phyloP scores from a whole-genome alignment of 1,140 invertebrate species.

The Notospermus geniculatus region DNA sequence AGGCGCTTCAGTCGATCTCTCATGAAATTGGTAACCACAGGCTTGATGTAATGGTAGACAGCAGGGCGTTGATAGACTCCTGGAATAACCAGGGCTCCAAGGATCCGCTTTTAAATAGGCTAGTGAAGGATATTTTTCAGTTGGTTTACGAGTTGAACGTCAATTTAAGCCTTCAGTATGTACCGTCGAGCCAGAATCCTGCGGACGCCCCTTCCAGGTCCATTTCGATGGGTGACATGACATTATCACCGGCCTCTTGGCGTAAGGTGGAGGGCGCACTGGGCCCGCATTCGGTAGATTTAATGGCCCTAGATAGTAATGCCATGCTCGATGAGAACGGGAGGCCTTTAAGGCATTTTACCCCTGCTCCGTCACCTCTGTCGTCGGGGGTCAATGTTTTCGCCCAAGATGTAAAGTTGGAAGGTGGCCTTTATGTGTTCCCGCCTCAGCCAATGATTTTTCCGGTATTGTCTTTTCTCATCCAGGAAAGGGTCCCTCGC shows the following conservation, averaged over 20 bases:
- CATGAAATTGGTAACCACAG: background rate
- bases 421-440: background rate
- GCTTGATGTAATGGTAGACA: background rate
- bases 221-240: background rate
- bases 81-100: background rate
- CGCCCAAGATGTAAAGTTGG: slow-evolving; percentile 4
- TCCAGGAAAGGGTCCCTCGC: background rate
- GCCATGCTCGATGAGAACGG: background rate
- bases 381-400: background rate
- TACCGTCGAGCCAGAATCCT: background rate
- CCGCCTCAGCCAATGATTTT: background rate
- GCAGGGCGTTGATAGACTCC: background rate
- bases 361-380: background rate
- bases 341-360: background rate
- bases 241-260: background rate
- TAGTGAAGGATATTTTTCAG: background rate
- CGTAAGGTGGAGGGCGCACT: background rate
- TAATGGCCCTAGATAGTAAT: background rate
- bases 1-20: background rate
- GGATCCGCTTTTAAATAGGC: background rate
- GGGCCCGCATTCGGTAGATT: background rate
- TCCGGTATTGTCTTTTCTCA: background rate
- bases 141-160: background rate
- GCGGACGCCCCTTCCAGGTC: background rate
- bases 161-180: background rate